Evolutionary conservation across 2,888 invertebrate genomes (phyloP), one percentile per base, ranked within the genome.

Genomic region (Acanthosoma haemorrhoidale): DNA sequence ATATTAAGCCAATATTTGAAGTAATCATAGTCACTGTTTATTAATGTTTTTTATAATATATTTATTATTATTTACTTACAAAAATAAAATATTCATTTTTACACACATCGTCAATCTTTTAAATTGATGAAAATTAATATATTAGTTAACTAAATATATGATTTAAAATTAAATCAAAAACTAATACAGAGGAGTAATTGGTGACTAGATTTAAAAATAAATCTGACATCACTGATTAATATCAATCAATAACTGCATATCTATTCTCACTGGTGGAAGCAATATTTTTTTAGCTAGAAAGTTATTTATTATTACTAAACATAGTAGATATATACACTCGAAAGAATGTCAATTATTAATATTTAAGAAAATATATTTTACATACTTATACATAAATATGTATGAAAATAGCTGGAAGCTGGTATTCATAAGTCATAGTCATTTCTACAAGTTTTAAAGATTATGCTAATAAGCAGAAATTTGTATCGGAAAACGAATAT

Each of bases 361-460:
- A 39, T 41, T 64, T 64, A 64, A 41, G 64, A 64, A 64, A 64
- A 64, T 64, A 64, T 64, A 64, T 39, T 64, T 64, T 64, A 64
- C 64, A 64, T 64, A 16, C 39, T 64, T 21, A 25, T 5, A 32
- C 13, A n/a, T 25, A 25, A 0, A 51, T 51, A 51, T 51, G 8
- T 51, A 51, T 25, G 51, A 51, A 51, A 51, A 51, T 51, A 51
- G 51, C 51, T 51, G 29, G 51, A 51, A 51, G 51, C 51, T 25
- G 11, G 51, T 25, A 51, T 51, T 25, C 25, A 51, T 25, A 25
- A 0, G 25, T 25, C 51, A 51, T 25, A 11, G 29, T n/a, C n/a
- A n/a, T n/a, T 11, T 51, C 51, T 51, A 51, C 51, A 25, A 25
- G 29, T n/a, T 29, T 25, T 51, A 51, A 51, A 25, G 32, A 25